A percentile compares a stretch with the other conserved stretches of the same genome.
phyloP scores from a whole-genome alignment of 2,888 invertebrate genomes.

The Oxycera nigricornis region DNA sequence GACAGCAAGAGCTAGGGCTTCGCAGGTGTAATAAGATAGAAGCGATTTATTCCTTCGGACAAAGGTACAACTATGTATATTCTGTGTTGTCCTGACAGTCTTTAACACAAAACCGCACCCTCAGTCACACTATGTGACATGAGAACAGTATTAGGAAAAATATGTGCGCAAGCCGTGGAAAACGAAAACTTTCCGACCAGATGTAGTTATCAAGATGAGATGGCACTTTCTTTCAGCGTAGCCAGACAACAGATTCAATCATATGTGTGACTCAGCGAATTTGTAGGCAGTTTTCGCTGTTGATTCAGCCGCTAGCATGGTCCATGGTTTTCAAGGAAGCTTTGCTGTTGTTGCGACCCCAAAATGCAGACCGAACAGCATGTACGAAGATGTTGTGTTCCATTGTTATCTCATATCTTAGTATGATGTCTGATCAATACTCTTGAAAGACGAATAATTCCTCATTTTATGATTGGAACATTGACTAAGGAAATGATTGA shows the following conservation, averaged over 20 bases:
- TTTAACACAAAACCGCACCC: conserved; percentile 16
- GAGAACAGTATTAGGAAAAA: not conserved
- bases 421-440: conserved; percentile 36
- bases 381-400: conserved; percentile 27
- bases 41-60: conserved; percentile 24
- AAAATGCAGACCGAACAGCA: not conserved
- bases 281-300: conserved; percentile 8
- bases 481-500: not conserved
- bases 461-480: not conserved
- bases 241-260: conserved; percentile 40
- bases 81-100: conserved; percentile 4
- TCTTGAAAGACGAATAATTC: conserved; percentile 23
- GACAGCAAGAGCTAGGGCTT: not conserved
- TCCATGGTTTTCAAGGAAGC: not conserved
- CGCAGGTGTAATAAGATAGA: conserved; percentile 33
- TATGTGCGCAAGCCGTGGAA: not conserved
- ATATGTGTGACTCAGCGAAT: conserved; percentile 38
- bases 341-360: conserved; percentile 5
- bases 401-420: conserved; percentile 25
- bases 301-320: not conserved
- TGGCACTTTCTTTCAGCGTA: conserved; percentile 38
- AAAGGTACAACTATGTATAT: conserved; percentile 25
- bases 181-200: conserved; percentile 31
- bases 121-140: not conserved
- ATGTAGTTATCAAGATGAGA: conserved; percentile 41